Conservation (phyloP, 1,140 invertebrate species). For the Bursaphelenchus mucronatus region DNA sequence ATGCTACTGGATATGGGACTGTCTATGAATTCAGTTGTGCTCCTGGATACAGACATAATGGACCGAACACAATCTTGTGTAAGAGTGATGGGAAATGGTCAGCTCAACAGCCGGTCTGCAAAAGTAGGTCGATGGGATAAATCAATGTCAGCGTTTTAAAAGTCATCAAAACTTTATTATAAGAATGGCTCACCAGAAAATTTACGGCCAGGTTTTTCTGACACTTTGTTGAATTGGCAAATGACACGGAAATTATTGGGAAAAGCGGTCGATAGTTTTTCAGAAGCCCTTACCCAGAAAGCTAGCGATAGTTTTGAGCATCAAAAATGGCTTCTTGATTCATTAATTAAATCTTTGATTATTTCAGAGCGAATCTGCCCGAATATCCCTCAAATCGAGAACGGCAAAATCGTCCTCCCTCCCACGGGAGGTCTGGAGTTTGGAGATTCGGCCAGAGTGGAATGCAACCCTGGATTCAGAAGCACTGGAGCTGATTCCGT, state of each 20-base stretch:
- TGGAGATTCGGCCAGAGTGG: slow-evolving; percentile 83
- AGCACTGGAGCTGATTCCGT: slow-evolving; percentile 79
- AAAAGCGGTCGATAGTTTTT: background rate
- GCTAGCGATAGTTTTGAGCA: background rate
- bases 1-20: slow-evolving; percentile 86
- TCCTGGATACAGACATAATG: slow-evolving; percentile 79
- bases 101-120: slow-evolving; percentile 79
- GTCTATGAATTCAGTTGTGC: slow-evolving; percentile 90
- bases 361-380: slow-evolving; percentile 72
- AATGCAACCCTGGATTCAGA: slow-evolving; percentile 83
- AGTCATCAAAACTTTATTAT: no score
- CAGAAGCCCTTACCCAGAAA: background rate
- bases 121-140: slow-evolving; percentile 66
- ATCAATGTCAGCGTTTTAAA: no score
- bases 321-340: no score
- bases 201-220: no score
- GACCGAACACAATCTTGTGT: slow-evolving; percentile 83
- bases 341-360: background rate
- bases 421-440: slow-evolving; percentile 69
- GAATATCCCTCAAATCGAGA: slow-evolving; percentile 70
- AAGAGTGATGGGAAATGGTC: slow-evolving; percentile 96
- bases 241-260: no score
- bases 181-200: no score
- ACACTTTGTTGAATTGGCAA: no score
- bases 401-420: slow-evolving; percentile 57